Evolutionary conservation across 2,888 invertebrate genomes (phyloP).

Genomic region (Ceramica pisi): DNA sequence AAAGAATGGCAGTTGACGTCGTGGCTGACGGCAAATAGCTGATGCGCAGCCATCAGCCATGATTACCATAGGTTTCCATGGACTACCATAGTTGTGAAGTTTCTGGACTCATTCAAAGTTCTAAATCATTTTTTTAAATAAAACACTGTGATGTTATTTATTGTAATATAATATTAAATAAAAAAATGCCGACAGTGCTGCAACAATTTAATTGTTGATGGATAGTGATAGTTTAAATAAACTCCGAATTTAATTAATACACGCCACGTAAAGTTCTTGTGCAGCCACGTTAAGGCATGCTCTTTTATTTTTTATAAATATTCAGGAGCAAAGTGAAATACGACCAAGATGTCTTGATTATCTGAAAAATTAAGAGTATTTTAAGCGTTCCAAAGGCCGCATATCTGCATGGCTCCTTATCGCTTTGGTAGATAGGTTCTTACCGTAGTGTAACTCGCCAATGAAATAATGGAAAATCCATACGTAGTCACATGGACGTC

Average conservation of each 20-base stretch:
- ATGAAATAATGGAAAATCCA: conserved; percentile 82
- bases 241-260: background rate
- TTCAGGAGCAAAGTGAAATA: conserved; percentile 84
- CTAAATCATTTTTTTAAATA: background rate
- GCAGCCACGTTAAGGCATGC: background rate
- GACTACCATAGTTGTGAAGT: too few relatives aligned
- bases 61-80: too few relatives aligned
- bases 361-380: conserved; percentile 67
- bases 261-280: background rate
- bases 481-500: conserved; percentile 81
- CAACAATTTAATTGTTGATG: background rate
- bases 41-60: too few relatives aligned
- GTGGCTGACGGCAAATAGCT: too few relatives aligned
- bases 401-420: background rate
- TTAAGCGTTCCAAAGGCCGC: background rate
- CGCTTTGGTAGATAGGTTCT: conserved; percentile 7
- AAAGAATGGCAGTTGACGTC: too few relatives aligned
- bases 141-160: background rate
- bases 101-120: too few relatives aligned
- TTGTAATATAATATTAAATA: conserved; percentile 5
- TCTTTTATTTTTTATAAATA: conserved; percentile 73
- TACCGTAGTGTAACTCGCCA: conserved; percentile 82
- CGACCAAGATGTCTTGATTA: conserved; percentile 84
- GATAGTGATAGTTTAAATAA: too few relatives aligned
- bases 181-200: background rate